Conservation (phyloP, 2,113 vertebrate species). For the Alethe diademata region DNA sequence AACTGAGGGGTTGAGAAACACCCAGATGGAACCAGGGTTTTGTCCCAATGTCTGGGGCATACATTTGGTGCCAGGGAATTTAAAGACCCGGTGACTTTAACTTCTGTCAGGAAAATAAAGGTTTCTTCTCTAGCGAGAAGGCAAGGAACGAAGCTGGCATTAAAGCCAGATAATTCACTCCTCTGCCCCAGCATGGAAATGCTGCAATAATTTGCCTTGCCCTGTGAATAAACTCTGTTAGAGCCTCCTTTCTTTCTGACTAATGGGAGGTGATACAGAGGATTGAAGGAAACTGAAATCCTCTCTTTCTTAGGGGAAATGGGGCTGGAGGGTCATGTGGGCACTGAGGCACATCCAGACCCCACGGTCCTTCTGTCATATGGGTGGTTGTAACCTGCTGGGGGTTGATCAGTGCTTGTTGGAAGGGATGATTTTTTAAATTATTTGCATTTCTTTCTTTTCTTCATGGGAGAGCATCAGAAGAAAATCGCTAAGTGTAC, state of each 20-base stretch:
- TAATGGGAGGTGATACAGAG: neutral
- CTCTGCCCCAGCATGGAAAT: neutral
- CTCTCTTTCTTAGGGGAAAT: neutral
- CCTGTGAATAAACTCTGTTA: neutral
- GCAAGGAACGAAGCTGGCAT: neutral
- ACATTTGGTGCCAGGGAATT: neutral
- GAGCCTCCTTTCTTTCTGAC: neutral
- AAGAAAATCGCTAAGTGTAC: neutral
- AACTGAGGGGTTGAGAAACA: neutral
- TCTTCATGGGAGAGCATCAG: neutral
- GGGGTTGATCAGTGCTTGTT: neutral
- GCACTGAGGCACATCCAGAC: neutral
- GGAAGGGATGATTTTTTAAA: neutral
- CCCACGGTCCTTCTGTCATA: neutral
- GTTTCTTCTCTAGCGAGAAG: neutral
- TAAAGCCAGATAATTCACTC: neutral
- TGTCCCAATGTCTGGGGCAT: neutral
- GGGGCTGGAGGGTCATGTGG: neutral
- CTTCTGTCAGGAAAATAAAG: neutral
- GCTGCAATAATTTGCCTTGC: neutral
- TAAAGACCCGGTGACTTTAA: neutral
- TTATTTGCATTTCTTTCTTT: neutral
- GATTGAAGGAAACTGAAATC: neutral
- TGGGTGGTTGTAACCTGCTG: neutral
- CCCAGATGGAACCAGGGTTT: neutral